Base-by-base conservation (phyloP, 2,888 invertebrate species). In the Folsomia manolachei region DNA sequence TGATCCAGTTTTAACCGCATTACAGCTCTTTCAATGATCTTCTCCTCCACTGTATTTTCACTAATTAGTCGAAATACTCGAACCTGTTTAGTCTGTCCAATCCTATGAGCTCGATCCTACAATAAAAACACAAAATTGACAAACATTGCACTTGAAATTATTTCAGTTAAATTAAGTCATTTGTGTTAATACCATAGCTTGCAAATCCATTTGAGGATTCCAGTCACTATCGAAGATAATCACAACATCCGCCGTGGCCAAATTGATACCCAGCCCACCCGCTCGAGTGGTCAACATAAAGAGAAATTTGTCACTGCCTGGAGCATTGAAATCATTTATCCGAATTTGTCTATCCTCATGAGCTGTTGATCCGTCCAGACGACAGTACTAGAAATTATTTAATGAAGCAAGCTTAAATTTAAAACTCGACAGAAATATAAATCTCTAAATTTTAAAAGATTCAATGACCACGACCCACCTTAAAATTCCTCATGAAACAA, bases 201-300 rank as follows among this genome's bases (percentile, higher is more conserved):
- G 96, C 73, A 97, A 85, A 84, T 97, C 96, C 90, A 96, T 96
- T 84, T 99, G 98, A 0, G 98, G 98, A 87, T 99, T 99, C 98
- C 98, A 99, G 85, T 99, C 99, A 0, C 97, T 97, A 84, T 99
- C 98, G 82, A 92, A 99, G 66, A 99, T 90, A 78, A 99, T 92
- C 72, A 98, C 98, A n/a, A 97, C 94, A 60, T 60, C 60, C 0
- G 99, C 99, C 0, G 97, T 95, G 0, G 97, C 96, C 82, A 98
- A 88, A 86, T 98, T 98, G 82, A 98, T 98, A 1, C 91, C 91
- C 1, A 90, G 84, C 18, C 90, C 90, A 39, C 91, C 91, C 69
- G 91, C 90, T 81, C 89, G 84, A 0, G 90, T 91, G 11, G 89
- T 88, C 63, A 91, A 82, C 1, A 91, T 83, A 82, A 90, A 91